Base-by-base conservation (phyloP, 2,888 invertebrate species). In the Marasmarcha lunaedactyla region DNA sequence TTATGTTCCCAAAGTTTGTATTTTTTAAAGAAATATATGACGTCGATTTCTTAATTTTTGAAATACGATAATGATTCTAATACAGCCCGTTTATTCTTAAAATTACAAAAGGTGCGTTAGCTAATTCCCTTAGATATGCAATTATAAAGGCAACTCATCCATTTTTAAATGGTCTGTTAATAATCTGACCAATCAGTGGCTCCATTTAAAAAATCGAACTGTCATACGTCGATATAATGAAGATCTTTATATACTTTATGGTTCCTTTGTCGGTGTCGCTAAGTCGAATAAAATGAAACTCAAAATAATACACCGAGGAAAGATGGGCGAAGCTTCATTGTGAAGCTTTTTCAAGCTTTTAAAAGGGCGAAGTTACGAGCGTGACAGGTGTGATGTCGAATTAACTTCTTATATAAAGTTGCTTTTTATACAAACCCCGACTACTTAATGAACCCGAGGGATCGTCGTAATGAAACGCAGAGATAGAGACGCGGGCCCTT, bases 311-410 rank as follows among this genome's bases (percentile, higher is more conserved):
- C 66, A 60, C 59, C 56, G 57, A 56, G 54, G 59, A 51, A 54
- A 57, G 55, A 58, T 57, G 60, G 64, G 64, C 62, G 67, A 65
- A 59, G 63, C 67, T 73, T 70, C 73, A 77, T 79, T 77, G 78
- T 79, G 64, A 64, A 70, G 62, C 69, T 54, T 72, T 78, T 63
- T 79, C 64, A 64, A 70, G 62, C 69, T 54, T 72, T 78, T 63
- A 63, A 59, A 62, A 58, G 70, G 76, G 71, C 62, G 55, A 70
- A 79, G 74, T 81, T 81, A 81, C 73, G 79, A 78, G 60, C 71
- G 64, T 59, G 78, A 78, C 81, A 81, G 81, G 81, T 83, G 81
- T 71, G 77, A 77, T 72, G 70, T 59, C 63, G 72, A 79, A 81
- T 83, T 78, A 79, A 81, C 76, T 72, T 76, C 70, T 76, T 74